phyloP scores from a whole-genome alignment of 2,113 vertebrate species.

The Apteryx owenii region DNA sequence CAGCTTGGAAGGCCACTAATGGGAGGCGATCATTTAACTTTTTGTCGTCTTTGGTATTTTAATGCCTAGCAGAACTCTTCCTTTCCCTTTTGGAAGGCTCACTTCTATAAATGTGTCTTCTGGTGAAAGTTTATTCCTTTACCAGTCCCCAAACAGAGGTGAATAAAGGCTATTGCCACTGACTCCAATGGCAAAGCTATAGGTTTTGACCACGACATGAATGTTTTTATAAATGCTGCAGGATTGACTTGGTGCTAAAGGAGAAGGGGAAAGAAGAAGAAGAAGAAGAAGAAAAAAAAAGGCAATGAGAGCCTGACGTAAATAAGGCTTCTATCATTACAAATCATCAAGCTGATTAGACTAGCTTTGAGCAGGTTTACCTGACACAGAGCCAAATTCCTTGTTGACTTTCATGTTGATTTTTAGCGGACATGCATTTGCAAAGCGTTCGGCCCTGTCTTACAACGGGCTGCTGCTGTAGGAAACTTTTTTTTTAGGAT shows the following conservation, averaged over 20 bases:
- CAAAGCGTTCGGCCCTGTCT: neutral
- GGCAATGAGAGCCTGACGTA: neutral
- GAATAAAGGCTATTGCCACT: neutral
- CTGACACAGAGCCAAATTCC: neutral
- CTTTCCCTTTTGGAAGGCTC: neutral
- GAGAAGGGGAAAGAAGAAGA: neutral
- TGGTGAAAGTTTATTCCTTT: neutral
- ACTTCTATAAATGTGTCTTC: neutral
- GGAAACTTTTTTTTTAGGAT: neutral
- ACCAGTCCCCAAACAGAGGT: neutral
- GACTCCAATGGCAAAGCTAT: rapidly evolving
- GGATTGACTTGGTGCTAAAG: rapidly evolving
- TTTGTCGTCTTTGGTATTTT: slow-evolving; percentile 5
- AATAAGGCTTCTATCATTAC: neutral
- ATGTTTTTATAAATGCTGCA: neutral
- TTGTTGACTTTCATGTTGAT: neutral
- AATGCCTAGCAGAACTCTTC: neutral
- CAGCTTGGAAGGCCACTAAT: neutral
- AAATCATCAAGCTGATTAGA: rapidly evolving
- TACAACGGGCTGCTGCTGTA: neutral
- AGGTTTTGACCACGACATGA: rapidly evolving
- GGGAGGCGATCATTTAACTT: neutral
- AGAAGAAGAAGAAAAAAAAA: too few relatives aligned
- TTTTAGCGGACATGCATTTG: neutral
- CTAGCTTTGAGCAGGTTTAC: neutral